Conservation (phyloP, 2,797 vertebrate genomes). For the Neosalanx taihuensis region DNA sequence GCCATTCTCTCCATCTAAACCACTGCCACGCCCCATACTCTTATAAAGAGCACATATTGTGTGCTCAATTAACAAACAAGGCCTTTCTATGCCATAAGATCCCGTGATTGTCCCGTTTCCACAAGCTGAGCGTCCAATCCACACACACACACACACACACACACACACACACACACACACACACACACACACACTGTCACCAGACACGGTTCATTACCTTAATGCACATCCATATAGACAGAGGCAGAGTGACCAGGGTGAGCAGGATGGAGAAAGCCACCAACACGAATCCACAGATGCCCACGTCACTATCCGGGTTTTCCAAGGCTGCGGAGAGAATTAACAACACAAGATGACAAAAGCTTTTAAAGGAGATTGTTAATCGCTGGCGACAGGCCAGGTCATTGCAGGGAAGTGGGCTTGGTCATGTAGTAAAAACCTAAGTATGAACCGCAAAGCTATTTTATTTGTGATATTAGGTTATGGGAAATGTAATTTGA, state of each 20-base stretch:
- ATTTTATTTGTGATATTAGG: too few relatives aligned
- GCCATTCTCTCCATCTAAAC: background rate
- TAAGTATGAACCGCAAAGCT: too few relatives aligned
- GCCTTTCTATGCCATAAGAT: background rate
- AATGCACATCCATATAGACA: slow-evolving; percentile 95
- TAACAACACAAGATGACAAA: background rate
- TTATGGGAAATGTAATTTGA: too few relatives aligned
- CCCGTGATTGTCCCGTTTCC: background rate
- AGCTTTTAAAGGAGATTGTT: too few relatives aligned
- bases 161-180: too few relatives aligned
- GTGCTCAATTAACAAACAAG: background rate
- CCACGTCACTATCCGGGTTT: slow-evolving; percentile 51
- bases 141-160: slow-evolving; percentile 2
- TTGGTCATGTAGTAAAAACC: background rate
- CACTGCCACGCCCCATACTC: background rate
- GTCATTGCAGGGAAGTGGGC: background rate
- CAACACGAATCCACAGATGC: slow-evolving; percentile 84
- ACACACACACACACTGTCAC: background rate
- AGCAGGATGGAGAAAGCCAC: slow-evolving; percentile 78
- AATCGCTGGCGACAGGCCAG: background rate
- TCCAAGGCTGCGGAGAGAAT: slow-evolving; percentile 62
- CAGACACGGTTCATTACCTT: slow-evolving; percentile 76
- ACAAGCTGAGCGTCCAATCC: background rate
- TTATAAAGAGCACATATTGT: background rate
- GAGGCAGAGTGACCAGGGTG: slow-evolving; percentile 78